Conservation (phyloP, 1,140 invertebrate species). For the Lasaia peninsularis region DNA sequence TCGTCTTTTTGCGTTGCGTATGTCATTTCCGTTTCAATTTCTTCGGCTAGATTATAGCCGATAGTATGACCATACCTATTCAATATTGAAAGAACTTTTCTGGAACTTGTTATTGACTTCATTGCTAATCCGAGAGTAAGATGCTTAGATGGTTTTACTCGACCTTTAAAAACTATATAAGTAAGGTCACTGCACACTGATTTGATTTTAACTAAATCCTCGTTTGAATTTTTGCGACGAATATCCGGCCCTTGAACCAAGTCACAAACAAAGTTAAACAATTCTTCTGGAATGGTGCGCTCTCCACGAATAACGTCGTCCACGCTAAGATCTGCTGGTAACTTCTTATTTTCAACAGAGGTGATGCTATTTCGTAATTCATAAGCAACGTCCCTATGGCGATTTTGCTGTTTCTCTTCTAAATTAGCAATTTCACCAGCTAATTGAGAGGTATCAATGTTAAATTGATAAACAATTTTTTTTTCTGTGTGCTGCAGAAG, state of each 20-base stretch:
- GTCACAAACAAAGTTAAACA: slow-evolving; percentile 41
- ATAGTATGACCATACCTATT: slow-evolving; percentile 49
- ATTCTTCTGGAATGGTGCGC: slow-evolving; percentile 42
- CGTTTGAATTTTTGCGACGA: slow-evolving; percentile 28
- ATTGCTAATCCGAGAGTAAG: slow-evolving; percentile 44
- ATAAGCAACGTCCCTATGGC: slow-evolving; percentile 1
- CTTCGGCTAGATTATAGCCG: slow-evolving; percentile 41
- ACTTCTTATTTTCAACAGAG: slow-evolving; percentile 1
- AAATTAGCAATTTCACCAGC: background rate
- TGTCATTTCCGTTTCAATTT: slow-evolving; percentile 30
- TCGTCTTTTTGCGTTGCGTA: slow-evolving; percentile 19
- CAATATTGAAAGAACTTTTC: slow-evolving; percentile 43
- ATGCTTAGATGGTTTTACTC: slow-evolving; percentile 40
- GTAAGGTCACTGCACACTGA: slow-evolving; percentile 49
- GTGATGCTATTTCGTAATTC: slow-evolving; percentile 7
- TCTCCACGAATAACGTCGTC: slow-evolving; percentile 43
- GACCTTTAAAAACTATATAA: slow-evolving; percentile 36
- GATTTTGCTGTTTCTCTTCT: background rate
- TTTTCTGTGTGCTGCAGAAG: background rate
- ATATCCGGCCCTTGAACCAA: slow-evolving; percentile 34
- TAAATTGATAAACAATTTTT: slow-evolving; percentile 5
- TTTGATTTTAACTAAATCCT: slow-evolving; percentile 28
- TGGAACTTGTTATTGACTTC: slow-evolving; percentile 44
- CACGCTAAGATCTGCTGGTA: background rate
- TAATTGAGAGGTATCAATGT: slow-evolving; percentile 3